These are phyloP conservation scores for Myripristis murdjan DNA, from an alignment of 2,797 vertebrate genomes.

Conservation along the genomic window DNA sequence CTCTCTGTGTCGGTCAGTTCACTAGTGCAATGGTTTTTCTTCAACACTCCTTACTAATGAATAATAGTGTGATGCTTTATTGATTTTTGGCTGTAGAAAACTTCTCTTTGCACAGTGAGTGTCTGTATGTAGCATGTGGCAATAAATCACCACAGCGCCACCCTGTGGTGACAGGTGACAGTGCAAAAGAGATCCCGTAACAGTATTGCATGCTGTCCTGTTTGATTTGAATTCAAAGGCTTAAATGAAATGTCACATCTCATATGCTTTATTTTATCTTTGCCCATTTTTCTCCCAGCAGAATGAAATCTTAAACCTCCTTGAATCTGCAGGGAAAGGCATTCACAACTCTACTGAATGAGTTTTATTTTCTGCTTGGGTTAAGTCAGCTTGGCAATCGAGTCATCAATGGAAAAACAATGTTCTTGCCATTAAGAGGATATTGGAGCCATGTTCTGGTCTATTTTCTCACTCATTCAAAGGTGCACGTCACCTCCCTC, in stretches of 20 bases:
- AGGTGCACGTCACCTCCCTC: conserved; percentile 8
- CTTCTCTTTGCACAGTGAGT: not conserved
- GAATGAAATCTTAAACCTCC: not conserved
- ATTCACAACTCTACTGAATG: not conserved
- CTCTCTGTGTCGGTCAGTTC: too few species aligned
- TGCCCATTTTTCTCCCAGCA: not conserved
- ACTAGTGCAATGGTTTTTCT: too few species aligned
- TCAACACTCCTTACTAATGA: not conserved
- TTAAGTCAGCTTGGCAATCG: too few species aligned
- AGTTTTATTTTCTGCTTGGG: not conserved
- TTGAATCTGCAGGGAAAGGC: not conserved
- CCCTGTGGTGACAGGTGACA: conserved; percentile 54
- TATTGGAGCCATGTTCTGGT: not conserved
- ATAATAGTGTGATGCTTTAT: not conserved
- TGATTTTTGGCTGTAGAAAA: not conserved
- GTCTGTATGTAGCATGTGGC: too few species aligned
- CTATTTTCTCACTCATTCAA: conserved; percentile 15
- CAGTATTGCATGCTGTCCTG: not conserved
- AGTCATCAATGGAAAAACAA: too few species aligned
- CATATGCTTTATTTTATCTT: not conserved
- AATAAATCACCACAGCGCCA: conserved; percentile 49
- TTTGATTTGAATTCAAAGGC: not conserved
- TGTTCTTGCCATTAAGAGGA: not conserved
- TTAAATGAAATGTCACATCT: not conserved
- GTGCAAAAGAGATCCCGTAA: conserved; percentile 12